Percentiles rank a stretch among this genome's conserved stretches.
These are phyloP conservation scores for Taenaris catops DNA, from an alignment of 2,888 invertebrate species.

Conservation along the genomic window DNA sequence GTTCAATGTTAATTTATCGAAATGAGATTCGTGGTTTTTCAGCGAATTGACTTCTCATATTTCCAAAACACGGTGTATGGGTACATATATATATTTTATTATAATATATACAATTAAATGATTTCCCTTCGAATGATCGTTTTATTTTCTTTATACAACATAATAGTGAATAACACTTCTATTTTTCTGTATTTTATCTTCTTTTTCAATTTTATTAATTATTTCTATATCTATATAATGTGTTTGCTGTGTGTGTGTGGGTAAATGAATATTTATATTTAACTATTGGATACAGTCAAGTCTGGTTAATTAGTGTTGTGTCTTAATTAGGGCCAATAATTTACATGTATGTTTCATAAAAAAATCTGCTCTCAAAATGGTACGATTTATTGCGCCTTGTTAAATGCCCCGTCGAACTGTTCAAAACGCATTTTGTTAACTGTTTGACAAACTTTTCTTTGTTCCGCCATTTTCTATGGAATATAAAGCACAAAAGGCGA, in stretches of 20 bases:
- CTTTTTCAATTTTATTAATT: not conserved
- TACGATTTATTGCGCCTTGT: no score
- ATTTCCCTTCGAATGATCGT: no score
- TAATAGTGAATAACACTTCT: constrained; percentile 3
- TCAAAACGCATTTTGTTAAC: no score
- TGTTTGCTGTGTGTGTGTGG: not conserved
- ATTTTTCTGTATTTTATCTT: not conserved
- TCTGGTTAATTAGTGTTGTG: no score
- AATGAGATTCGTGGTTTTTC: constrained; percentile 9
- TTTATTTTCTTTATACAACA: constrained; percentile 9
- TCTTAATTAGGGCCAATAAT: no score
- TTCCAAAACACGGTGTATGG: constrained; percentile 10
- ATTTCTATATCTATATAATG: not conserved
- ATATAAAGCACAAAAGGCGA: no score
- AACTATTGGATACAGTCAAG: no score
- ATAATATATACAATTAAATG: constrained; percentile 8
- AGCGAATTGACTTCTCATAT: constrained; percentile 7
- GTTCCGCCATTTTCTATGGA: no score
- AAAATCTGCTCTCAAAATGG: no score
- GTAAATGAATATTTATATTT: not conserved
- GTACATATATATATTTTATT: constrained; percentile 8
- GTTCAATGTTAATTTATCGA: constrained; percentile 1
- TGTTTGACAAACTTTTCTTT: no score
- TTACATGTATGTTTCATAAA: no score
- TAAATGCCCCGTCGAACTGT: no score